Evolutionary conservation across 1,140 invertebrate genomes (phyloP).

Genomic region (Galleria mellonella): DNA sequence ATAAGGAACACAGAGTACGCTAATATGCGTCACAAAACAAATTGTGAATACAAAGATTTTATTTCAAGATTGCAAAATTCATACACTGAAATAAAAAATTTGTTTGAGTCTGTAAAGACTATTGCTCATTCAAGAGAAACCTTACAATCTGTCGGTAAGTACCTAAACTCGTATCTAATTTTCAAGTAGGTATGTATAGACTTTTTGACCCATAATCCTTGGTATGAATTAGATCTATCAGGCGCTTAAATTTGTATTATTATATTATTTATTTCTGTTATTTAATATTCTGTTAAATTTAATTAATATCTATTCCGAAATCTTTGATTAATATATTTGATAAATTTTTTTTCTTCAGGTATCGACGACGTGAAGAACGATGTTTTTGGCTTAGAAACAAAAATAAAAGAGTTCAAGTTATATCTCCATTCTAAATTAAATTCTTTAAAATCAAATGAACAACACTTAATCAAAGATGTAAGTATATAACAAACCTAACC

Average conservation of each 20-base stretch:
- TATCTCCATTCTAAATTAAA: slow-evolving; percentile 35
- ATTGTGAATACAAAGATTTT: slow-evolving; percentile 22
- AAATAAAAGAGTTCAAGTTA: slow-evolving; percentile 46
- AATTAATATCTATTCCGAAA: too few relatives aligned
- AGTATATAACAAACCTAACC: too few relatives aligned
- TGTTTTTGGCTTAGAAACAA: slow-evolving; percentile 52
- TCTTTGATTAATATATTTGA: too few relatives aligned
- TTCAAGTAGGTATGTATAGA: slow-evolving; percentile 10
- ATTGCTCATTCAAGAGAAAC: slow-evolving; percentile 16
- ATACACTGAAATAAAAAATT: slow-evolving; percentile 31
- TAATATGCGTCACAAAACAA: neutral
- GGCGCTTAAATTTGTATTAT: too few relatives aligned
- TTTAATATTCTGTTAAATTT: neutral
- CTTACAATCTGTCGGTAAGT: slow-evolving; percentile 18
- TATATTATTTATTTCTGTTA: neutral
- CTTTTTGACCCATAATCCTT: neutral
- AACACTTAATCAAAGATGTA: slow-evolving; percentile 37
- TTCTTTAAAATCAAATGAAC: slow-evolving; percentile 30
- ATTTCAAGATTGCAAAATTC: slow-evolving; percentile 22
- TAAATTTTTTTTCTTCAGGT: slow-evolving; percentile 57
- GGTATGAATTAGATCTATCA: too few relatives aligned
- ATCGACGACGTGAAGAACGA: slow-evolving; percentile 57
- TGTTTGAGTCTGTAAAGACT: slow-evolving; percentile 45
- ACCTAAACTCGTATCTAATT: slow-evolving; percentile 11
- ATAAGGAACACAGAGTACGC: neutral